A percentile compares a stretch with the other conserved stretches of the same genome.
Evolutionary conservation across 2,113 vertebrate species (phyloP).

Genomic region (Cottus gobio): DNA sequence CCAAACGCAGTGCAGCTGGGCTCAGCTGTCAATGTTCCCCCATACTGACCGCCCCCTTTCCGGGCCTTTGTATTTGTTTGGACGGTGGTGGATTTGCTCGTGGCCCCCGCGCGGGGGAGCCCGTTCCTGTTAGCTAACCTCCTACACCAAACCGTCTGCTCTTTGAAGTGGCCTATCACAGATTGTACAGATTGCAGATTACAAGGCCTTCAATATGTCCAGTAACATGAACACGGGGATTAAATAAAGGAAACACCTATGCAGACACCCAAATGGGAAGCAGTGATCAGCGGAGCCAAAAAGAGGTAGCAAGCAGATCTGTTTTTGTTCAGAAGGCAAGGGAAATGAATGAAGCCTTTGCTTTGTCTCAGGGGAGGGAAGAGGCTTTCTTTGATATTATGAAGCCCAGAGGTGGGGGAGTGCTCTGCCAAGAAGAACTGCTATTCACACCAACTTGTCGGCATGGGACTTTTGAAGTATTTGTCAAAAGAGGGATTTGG

Average conservation of each 20-base stretch:
- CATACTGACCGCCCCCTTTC: conserved; percentile 56
- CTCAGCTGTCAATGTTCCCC: conserved; percentile 75
- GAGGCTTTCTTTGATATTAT: conserved; percentile 76
- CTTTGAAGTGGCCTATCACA: conserved; percentile 74
- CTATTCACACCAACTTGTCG: conserved; percentile 77
- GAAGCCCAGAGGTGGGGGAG: conserved; percentile 59
- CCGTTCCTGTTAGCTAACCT: conserved; percentile 63
- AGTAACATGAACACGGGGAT: conserved; percentile 45
- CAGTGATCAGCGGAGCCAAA: conserved; percentile 36
- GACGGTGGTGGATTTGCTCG: conserved; percentile 67
- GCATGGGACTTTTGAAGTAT: conserved; percentile 76
- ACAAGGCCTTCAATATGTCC: conserved; percentile 66
- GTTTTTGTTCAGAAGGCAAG: conserved; percentile 61
- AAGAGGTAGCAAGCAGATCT: conserved; percentile 44
- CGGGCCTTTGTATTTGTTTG: conserved; percentile 71
- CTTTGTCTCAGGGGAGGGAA: conserved; percentile 69
- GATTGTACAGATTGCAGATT: conserved; percentile 72
- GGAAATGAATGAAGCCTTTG: conserved; percentile 68
- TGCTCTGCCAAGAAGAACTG: conserved; percentile 57
- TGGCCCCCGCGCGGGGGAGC: conserved; percentile 78
- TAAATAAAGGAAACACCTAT: conserved; percentile 68
- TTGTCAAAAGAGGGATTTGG: conserved; percentile 77
- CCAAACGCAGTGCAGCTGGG: conserved; percentile 77
- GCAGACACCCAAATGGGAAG: conserved; percentile 45
- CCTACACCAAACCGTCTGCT: conserved; percentile 65